Conservation (phyloP, 2,113 vertebrate genomes). For the Bubo blakistoni region DNA sequence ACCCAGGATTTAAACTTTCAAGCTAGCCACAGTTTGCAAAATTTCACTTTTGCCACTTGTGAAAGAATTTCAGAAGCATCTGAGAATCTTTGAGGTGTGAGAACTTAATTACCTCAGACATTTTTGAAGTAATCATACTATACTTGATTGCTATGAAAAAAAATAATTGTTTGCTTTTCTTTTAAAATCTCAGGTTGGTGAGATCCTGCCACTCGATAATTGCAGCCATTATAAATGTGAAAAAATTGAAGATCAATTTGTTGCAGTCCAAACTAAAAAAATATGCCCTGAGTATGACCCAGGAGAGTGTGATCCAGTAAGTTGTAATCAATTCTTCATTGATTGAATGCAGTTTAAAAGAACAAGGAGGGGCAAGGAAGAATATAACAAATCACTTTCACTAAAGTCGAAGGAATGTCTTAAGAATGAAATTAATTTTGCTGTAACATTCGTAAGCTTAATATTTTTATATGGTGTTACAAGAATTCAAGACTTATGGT, state of each 20-base stretch:
- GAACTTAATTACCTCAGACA: neutral
- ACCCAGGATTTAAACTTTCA: neutral
- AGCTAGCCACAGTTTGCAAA: neutral
- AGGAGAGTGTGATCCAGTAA: conserved; percentile 77
- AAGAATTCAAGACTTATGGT: neutral
- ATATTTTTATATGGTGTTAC: neutral
- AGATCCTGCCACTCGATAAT: conserved; percentile 67
- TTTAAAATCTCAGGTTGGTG: conserved; percentile 68
- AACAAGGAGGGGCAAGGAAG: neutral
- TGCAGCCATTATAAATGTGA: conserved; percentile 83
- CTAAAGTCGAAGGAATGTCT: neutral
- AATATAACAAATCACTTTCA: neutral
- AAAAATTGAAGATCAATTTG: conserved; percentile 38
- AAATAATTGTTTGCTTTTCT: neutral
- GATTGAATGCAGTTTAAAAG: neutral
- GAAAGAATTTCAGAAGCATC: neutral
- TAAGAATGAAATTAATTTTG: neutral
- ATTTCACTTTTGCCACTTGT: neutral
- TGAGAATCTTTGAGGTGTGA: neutral
- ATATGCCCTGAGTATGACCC: conserved; percentile 69
- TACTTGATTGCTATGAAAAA: neutral
- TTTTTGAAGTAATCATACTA: neutral
- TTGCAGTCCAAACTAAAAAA: conserved; percentile 43
- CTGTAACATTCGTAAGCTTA: neutral
- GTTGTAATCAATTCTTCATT: conserved; percentile 35